A percentile compares a stretch with the other conserved stretches of the same genome.
These are phyloP conservation scores for Pachymerium ferrugineum DNA, from an alignment of 2,888 invertebrate genomes.

Conservation along the genomic window DNA sequence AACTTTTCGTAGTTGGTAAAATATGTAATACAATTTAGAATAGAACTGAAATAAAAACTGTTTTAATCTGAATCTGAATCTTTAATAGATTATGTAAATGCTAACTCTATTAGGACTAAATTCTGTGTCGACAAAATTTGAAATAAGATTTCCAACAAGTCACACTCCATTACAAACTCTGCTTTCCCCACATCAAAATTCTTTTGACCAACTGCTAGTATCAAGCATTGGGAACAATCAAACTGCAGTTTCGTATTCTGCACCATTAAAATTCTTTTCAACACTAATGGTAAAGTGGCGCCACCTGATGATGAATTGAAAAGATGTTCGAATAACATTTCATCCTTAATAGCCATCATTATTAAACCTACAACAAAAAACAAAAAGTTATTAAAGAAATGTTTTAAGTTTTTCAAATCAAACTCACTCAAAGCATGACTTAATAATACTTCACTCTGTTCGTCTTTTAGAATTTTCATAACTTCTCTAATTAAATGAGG, in stretches of 20 bases:
- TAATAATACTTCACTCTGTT: not conserved
- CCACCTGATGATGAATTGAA: conserved; percentile 4
- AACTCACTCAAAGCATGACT: not conserved
- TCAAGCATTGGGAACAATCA: not conserved
- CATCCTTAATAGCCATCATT: not conserved
- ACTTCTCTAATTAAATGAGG: not conserved
- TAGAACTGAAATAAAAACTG: not conserved
- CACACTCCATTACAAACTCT: not conserved
- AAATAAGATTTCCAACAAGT: not conserved
- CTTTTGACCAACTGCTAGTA: not conserved
- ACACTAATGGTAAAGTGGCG: conserved; percentile 17
- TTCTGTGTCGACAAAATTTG: no score
- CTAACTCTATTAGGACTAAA: no score
- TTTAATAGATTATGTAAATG: no score
- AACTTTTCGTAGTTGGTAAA: not conserved
- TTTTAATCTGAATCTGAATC: no score
- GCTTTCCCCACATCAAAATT: not conserved
- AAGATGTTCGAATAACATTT: not conserved
- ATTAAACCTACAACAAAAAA: not conserved
- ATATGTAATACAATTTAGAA: not conserved
- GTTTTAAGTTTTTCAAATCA: not conserved
- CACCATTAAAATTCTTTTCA: conserved; percentile 18
- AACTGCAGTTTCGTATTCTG: not conserved
- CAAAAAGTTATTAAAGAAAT: not conserved
- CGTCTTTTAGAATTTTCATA: not conserved